Percentiles rank a stretch among this genome's conserved stretches.
These are phyloP conservation scores for Ophion slaviceki DNA, from an alignment of 2,888 invertebrate species.

Conservation along the genomic window DNA sequence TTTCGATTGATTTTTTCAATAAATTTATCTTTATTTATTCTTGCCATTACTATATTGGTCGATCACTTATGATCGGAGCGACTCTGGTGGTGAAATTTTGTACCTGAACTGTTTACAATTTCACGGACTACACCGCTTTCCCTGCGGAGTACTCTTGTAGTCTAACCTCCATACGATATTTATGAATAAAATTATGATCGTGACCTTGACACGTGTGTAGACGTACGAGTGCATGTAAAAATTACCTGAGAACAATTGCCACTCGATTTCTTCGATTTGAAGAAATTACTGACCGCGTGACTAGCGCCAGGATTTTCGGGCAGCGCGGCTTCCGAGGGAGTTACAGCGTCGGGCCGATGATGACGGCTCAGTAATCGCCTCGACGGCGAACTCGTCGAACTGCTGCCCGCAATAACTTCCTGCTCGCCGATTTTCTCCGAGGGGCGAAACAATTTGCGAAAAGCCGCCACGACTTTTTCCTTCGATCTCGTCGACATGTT, in stretches of 20 bases:
- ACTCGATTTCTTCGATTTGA: slow-evolving; percentile 79
- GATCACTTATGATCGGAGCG: too few relatives aligned
- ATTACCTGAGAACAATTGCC: slow-evolving; percentile 74
- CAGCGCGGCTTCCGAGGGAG: slow-evolving; percentile 79
- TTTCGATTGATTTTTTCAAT: neutral
- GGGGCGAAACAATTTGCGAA: slow-evolving; percentile 91
- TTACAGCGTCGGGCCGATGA: slow-evolving; percentile 80
- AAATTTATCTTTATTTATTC: neutral
- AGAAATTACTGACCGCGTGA: slow-evolving; percentile 76
- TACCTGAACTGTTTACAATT: too few relatives aligned
- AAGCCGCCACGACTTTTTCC: slow-evolving; percentile 92
- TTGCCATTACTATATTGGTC: too few relatives aligned
- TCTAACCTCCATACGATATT: too few relatives aligned
- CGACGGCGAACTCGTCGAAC: slow-evolving; percentile 87
- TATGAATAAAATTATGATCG: neutral
- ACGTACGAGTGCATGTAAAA: neutral
- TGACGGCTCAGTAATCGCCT: slow-evolving; percentile 84
- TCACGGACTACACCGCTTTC: too few relatives aligned
- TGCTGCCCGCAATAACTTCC: slow-evolving; percentile 82
- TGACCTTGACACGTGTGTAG: neutral
- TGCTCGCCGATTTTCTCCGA: slow-evolving; percentile 89
- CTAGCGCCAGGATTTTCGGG: slow-evolving; percentile 77
- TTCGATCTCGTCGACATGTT: slow-evolving; percentile 91
- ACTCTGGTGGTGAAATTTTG: too few relatives aligned
- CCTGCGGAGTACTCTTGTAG: too few relatives aligned